Evolutionary conservation across 2,113 vertebrate genomes (phyloP).

Genomic region (Calyptomena viridis): DNA sequence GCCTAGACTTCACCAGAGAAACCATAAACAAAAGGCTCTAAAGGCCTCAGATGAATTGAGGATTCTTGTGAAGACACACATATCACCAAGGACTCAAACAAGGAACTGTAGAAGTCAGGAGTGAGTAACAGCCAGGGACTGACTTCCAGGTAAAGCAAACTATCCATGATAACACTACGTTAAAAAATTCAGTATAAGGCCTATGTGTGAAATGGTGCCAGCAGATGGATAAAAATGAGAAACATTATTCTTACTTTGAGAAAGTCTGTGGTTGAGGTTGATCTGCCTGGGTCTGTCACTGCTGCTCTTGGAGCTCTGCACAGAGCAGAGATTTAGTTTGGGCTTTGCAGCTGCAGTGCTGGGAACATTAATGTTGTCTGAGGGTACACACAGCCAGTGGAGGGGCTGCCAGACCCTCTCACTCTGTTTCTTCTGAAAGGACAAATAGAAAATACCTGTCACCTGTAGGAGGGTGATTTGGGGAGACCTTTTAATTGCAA

Average conservation of each 20-base stretch:
- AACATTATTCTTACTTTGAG: neutral
- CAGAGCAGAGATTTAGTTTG: neutral
- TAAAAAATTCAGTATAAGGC: neutral
- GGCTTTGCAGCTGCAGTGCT: neutral
- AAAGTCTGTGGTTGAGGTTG: neutral
- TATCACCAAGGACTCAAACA: constrained; percentile 4
- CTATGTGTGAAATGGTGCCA: neutral
- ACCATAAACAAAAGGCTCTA: constrained; percentile 63
- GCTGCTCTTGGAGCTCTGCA: neutral
- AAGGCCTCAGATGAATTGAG: constrained; percentile 57
- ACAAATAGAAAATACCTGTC: neutral
- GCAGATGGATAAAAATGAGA: neutral
- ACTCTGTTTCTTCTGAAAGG: neutral
- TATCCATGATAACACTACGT: neutral
- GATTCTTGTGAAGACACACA: constrained; percentile 41
- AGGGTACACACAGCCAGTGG: neutral
- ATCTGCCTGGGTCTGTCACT: neutral
- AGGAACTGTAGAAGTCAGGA: neutral
- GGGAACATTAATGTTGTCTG: neutral
- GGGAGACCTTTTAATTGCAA: neutral
- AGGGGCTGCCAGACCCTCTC: neutral
- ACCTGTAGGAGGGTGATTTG: neutral
- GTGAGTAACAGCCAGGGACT: neutral
- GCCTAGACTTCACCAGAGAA: constrained; percentile 55
- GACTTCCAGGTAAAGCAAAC: neutral